A percentile compares a stretch with the other conserved stretches of the same genome.
phyloP scores from a whole-genome alignment of 2,888 invertebrate species.

The Trachelus tabidus region DNA sequence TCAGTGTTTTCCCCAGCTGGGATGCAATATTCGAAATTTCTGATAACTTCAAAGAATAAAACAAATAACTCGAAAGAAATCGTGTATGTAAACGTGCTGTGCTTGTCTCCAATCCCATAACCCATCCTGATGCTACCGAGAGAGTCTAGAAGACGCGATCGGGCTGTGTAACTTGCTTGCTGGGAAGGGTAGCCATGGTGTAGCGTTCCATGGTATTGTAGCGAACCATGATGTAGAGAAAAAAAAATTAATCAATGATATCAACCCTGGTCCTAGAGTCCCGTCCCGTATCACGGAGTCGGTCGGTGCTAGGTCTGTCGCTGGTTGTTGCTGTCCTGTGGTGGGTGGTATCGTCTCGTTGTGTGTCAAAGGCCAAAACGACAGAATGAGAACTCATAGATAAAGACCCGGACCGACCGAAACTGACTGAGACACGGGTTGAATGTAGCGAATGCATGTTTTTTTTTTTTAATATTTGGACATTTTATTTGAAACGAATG shows the following conservation, averaged over 20 bases:
- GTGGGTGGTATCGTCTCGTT: conserved; percentile 54
- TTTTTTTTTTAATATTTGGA: not conserved
- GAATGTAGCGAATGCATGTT: not conserved
- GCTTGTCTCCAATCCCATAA: not conserved
- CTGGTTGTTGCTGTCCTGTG: conserved; percentile 67
- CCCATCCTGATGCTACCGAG: not conserved
- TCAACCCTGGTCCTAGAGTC: not conserved
- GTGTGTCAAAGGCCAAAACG: not conserved
- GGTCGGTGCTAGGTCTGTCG: conserved; percentile 59
- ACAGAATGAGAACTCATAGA: not conserved
- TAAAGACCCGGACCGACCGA: not conserved
- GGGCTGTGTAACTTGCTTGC: not conserved
- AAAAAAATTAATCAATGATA: not conserved
- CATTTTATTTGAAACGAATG: not conserved
- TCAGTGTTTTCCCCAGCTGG: not conserved
- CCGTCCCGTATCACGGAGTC: not conserved
- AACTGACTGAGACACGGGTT: not conserved
- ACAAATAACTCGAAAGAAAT: not conserved
- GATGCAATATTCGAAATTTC: not conserved
- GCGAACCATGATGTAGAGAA: not conserved
- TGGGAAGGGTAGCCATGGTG: not conserved
- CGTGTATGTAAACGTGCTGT: not conserved
- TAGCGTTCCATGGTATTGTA: not conserved
- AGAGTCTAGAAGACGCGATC: not conserved
- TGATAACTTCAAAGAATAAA: not conserved